phyloP scores from a whole-genome alignment of 2,113 vertebrate species.

The Mormoops blainvillei region DNA sequence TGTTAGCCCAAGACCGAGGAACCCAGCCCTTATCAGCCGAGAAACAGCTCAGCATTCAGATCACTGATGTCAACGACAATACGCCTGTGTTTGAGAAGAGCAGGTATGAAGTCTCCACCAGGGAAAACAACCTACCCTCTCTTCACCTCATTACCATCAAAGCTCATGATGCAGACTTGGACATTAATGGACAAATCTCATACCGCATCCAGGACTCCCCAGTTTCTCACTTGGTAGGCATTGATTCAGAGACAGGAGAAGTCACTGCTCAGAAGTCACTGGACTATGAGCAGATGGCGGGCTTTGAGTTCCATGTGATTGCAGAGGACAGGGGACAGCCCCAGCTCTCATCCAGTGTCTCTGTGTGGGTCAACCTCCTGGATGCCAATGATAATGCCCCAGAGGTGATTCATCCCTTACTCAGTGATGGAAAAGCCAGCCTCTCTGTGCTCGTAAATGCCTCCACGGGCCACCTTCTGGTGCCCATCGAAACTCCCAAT shows the following conservation, averaged over 20 bases:
- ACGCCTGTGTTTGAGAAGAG: conserved; percentile 85
- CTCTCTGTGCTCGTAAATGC: conserved; percentile 85
- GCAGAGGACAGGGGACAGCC: conserved; percentile 89
- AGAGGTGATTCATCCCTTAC: conserved; percentile 80
- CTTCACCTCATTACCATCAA: conserved; percentile 82
- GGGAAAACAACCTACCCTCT: conserved; percentile 84
- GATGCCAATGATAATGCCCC: conserved; percentile 92
- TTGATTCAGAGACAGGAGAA: conserved; percentile 85
- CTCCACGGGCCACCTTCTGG: conserved; percentile 81
- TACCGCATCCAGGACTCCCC: conserved; percentile 83
- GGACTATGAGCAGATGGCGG: conserved; percentile 85
- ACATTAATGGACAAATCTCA: conserved; percentile 86
- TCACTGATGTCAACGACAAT: conserved; percentile 92
- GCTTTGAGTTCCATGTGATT: conserved; percentile 86
- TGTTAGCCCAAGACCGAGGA: conserved; percentile 87
- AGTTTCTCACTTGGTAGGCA: conserved; percentile 76
- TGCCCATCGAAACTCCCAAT: conserved; percentile 54
- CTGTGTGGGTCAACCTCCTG: conserved; percentile 83
- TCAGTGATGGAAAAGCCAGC: conserved; percentile 81
- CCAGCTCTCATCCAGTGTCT: conserved; percentile 82
- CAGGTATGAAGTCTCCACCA: conserved; percentile 80
- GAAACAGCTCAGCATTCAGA: conserved; percentile 84
- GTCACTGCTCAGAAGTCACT: conserved; percentile 83
- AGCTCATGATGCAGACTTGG: conserved; percentile 87
- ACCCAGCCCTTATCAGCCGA: conserved; percentile 79